A percentile compares a stretch with the other conserved stretches of the same genome.
These are phyloP conservation scores for Laterallus jamaicensis DNA, from an alignment of 2,113 vertebrate species.

Conservation along the genomic window DNA sequence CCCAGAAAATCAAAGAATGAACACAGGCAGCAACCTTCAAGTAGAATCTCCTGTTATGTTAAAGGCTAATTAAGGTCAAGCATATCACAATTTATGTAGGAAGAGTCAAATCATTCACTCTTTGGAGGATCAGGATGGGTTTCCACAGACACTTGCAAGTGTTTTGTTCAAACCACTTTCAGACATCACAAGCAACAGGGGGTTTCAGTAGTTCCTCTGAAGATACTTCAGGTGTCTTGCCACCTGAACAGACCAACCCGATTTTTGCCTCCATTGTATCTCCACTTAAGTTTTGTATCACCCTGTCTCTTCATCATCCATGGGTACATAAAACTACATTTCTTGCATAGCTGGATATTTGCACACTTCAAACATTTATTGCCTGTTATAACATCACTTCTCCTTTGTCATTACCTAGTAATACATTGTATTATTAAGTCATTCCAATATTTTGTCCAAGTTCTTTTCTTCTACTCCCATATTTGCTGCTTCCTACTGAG, in stretches of 20 bases:
- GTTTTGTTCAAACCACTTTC: neutral
- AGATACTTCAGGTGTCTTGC: neutral
- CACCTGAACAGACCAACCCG: neutral
- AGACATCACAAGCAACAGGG: neutral
- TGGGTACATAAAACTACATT: neutral
- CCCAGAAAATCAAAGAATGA: neutral
- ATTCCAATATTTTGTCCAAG: neutral
- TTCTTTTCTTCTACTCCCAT: neutral
- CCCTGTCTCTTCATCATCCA: neutral
- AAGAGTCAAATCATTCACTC: neutral
- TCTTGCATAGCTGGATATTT: neutral
- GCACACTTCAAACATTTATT: neutral
- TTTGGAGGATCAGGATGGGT: neutral
- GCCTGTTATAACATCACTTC: neutral
- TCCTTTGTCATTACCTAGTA: neutral
- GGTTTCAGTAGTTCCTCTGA: neutral
- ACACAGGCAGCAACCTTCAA: rapidly evolving
- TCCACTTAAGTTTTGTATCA: neutral
- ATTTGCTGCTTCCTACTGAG: neutral
- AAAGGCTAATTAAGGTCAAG: neutral
- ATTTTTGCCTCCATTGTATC: neutral
- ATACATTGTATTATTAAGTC: neutral
- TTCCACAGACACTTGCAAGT: neutral
- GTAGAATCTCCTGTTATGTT: neutral
- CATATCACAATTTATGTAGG: neutral